phyloP scores from a whole-genome alignment of 53 echinoderm and acorn worm genomes.

The Echinometra lucunter region DNA sequence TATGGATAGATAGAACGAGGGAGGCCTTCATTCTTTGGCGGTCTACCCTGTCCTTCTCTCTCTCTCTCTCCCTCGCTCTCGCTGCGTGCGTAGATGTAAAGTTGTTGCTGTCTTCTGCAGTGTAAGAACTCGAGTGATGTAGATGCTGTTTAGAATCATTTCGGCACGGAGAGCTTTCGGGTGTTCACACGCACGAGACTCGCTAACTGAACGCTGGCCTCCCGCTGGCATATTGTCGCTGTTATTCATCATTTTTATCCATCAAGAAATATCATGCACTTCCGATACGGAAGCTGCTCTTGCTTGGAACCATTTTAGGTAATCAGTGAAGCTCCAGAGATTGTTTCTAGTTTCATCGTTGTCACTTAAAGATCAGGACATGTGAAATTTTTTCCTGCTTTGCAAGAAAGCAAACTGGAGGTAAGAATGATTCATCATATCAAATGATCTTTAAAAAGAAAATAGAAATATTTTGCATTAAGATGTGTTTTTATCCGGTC shows the following conservation, averaged over 20 bases:
- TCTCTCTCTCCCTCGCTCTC: neutral
- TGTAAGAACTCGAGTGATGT: neutral
- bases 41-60: neutral
- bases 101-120: neutral
- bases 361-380: neutral
- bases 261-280: neutral
- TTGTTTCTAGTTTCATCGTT: neutral
- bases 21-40: neutral
- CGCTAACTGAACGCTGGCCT: neutral
- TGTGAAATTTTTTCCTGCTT: neutral
- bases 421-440: neutral
- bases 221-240: neutral
- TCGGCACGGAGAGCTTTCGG: neutral
- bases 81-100: neutral
- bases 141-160: neutral
- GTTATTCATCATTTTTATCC: neutral
- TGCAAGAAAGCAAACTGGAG: neutral
- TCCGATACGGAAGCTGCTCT: neutral
- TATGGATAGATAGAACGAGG: conserved; percentile 1
- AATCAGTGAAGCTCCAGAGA: neutral
- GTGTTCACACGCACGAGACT: neutral
- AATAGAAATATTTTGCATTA: neutral
- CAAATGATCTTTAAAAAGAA: neutral
- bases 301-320: neutral
- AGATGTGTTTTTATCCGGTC: neutral